Conservation (phyloP, 2,113 vertebrate species). For the Corapipo altera region DNA sequence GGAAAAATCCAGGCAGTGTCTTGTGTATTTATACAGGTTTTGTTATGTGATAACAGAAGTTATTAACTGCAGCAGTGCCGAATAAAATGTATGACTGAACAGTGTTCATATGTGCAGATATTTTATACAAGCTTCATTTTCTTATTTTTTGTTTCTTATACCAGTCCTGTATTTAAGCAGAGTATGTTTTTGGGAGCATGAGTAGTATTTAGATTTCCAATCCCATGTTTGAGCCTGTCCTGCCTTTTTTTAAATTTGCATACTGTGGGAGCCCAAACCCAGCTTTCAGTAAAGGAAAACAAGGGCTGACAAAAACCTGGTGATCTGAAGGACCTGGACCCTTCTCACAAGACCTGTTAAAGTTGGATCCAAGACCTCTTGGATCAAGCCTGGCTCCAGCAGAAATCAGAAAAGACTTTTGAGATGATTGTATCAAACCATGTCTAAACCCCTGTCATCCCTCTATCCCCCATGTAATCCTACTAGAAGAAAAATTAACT, state of each 20-base stretch:
- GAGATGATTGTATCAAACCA: too few species aligned
- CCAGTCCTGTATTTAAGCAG: not conserved
- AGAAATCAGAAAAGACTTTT: too few species aligned
- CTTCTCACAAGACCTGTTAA: too few species aligned
- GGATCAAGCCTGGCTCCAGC: too few species aligned
- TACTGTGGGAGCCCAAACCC: too few species aligned
- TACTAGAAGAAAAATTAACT: too few species aligned
- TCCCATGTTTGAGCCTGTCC: not conserved
- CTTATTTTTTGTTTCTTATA: not conserved
- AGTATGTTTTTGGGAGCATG: not conserved
- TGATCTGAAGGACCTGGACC: too few species aligned
- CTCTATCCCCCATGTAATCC: too few species aligned
- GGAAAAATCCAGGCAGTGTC: not conserved
- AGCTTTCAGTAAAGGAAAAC: too few species aligned
- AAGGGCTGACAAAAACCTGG: too few species aligned
- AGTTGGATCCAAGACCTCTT: too few species aligned
- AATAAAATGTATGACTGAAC: slow-evolving; percentile 30
- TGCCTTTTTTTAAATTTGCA: not conserved
- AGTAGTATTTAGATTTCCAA: not conserved
- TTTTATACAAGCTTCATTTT: not conserved
- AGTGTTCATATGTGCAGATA: not conserved
- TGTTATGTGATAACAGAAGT: not conserved
- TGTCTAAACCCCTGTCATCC: too few species aligned
- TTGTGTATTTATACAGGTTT: slow-evolving; percentile 13
- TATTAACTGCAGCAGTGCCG: not conserved